phyloP scores from a whole-genome alignment of 2,113 vertebrate species.

The Chloropsis cyanopogon region DNA sequence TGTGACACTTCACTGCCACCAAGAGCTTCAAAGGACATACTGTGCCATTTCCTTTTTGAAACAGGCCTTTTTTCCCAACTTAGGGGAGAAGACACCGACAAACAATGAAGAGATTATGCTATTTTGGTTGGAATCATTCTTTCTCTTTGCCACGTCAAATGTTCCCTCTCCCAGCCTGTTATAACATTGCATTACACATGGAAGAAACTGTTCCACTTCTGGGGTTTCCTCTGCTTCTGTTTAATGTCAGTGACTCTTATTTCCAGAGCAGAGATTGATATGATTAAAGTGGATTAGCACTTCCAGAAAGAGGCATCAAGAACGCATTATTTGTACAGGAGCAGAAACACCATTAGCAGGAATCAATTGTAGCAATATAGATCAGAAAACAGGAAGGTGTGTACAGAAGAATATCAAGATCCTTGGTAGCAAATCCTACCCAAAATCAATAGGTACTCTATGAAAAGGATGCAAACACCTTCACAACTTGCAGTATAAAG shows the following conservation, averaged over 20 bases:
- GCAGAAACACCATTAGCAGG: neutral
- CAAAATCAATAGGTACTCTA: neutral
- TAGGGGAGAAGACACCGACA: neutral
- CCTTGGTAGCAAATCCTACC: neutral
- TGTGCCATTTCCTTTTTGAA: neutral
- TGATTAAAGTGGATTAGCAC: neutral
- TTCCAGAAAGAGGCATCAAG: neutral
- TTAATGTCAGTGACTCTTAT: neutral
- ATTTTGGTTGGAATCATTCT: neutral
- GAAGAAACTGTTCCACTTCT: neutral
- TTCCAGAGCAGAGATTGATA: neutral
- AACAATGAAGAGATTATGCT: neutral
- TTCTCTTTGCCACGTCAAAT: neutral
- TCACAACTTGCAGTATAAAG: neutral
- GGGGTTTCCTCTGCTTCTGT: neutral
- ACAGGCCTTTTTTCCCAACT: neutral
- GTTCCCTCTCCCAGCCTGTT: neutral
- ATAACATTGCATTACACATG: neutral
- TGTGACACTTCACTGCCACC: constrained; percentile 67
- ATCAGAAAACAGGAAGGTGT: neutral
- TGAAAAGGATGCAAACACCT: neutral
- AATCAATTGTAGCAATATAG: neutral
- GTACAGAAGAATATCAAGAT: neutral
- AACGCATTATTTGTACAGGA: neutral
- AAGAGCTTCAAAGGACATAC: constrained; percentile 36